A percentile compares a stretch with the other conserved stretches of the same genome.
Conservation (phyloP, 2,797 vertebrate species). For the Xyrichtys novacula region DNA sequence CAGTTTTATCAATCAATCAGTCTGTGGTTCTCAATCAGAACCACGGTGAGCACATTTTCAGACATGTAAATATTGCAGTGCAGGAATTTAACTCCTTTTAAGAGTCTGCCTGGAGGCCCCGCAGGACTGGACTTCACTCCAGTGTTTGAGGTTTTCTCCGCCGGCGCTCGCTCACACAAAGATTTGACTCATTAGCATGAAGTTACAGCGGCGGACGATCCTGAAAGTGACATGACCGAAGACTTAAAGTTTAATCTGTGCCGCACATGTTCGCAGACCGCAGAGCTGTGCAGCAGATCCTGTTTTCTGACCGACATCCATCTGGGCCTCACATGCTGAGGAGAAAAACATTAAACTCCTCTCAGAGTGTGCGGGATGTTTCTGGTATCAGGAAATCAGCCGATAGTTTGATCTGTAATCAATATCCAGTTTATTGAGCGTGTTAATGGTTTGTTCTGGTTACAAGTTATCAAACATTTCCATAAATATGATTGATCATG, state of each 20-base stretch:
- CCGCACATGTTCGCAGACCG: slow-evolving; percentile 37
- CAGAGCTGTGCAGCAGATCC: background rate
- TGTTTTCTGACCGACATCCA: slow-evolving; percentile 27
- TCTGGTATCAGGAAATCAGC: background rate
- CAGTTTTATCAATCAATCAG: too few relatives aligned
- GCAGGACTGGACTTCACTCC: background rate
- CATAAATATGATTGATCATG: background rate
- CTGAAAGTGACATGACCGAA: background rate
- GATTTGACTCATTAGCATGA: slow-evolving; percentile 6
- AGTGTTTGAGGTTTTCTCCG: background rate
- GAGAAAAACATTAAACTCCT: background rate
- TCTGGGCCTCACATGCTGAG: slow-evolving; percentile 30
- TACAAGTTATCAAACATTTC: background rate
- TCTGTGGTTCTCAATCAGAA: too few relatives aligned
- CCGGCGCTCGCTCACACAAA: background rate
- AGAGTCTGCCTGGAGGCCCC: background rate
- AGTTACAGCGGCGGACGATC: background rate
- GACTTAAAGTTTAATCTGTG: slow-evolving; percentile 18
- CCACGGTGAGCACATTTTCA: too few relatives aligned
- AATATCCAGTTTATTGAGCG: background rate
- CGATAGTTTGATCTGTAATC: background rate
- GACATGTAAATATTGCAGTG: too few relatives aligned
- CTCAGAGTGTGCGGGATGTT: background rate
- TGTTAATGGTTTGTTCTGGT: background rate
- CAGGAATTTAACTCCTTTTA: too few relatives aligned